Evolutionary conservation across 35 echinoderm and acorn worm genomes (phyloP).

Genomic region (Apostichopus japonicus): DNA sequence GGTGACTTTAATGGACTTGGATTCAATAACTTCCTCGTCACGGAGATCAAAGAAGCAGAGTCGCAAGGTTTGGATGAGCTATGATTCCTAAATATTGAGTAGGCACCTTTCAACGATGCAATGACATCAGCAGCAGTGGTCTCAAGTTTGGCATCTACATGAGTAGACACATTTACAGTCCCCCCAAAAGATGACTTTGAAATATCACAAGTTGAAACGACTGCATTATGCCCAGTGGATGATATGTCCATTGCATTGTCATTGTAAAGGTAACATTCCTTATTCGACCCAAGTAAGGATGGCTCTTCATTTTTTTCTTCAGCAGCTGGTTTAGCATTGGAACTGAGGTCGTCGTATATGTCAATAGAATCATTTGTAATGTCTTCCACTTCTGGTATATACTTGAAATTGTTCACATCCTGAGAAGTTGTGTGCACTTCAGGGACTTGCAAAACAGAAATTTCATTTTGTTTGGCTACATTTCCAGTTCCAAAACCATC

Average conservation of each 20-base stretch:
- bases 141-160: too few species aligned
- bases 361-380: conserved; percentile 18
- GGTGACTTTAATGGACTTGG: conserved; percentile 5
- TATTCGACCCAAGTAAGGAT: neutral
- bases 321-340: neutral
- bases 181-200: neutral
- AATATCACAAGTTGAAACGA: neutral
- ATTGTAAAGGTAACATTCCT: neutral
- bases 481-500: neutral
- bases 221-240: neutral
- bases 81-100: neutral
- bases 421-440: conserved; percentile 28
- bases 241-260: conserved; percentile 38
- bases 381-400: conserved; percentile 11
- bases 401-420: neutral
- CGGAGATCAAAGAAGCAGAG: neutral
- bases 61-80: neutral
- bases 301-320: neutral
- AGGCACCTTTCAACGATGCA: neutral
- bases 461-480: too few species aligned
- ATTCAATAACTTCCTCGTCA: neutral
- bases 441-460: conserved; percentile 4
- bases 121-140: neutral
- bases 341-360: neutral
- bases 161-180: neutral